Evolutionary conservation across 2,888 invertebrate species (phyloP), one percentile per base, ranked within the genome.

Genomic region (Papilio elwesi): DNA sequence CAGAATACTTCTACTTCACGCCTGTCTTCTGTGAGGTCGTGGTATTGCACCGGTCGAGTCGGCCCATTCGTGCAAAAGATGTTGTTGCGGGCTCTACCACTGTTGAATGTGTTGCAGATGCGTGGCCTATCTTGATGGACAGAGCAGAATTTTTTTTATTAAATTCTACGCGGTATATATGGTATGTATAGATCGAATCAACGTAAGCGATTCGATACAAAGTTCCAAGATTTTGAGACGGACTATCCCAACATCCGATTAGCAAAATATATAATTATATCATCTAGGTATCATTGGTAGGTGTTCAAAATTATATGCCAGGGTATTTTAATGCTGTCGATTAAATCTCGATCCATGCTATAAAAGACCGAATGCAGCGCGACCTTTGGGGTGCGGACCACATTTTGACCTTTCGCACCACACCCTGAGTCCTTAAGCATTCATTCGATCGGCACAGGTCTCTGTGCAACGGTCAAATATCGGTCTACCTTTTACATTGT

Each of bases 391-490:
- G 59, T 59, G 16, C 16, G 70, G 59, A 73, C 73, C 38, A 73
- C 48, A 70, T 67, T 73, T 59, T 70, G 70, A 73, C 73, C 70
- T 73, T 73, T 73, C n/a, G 48, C 26, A 73, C 73, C 73, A 70
- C 73, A 73, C 73, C 73, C 62, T 52, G 1, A 64, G 48, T 48
- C 15, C 36, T 63, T 68, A 55, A 63, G 63, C 64, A 65, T 68
- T 73, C 55, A 55, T 68, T 71, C 43, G 62, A 67, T 57, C 38
- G 49, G 10, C 43, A 64, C 43, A 68, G 43, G 62, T 68, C 57
- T 67, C 68, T 49, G 48, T 53, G 68, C 57, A 38, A 64, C 64
- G 64, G 64, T 64, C 57, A 48, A 62, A 62, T 15, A 53, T 63
- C 38, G 53, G 38, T 52, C 52, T 43, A 48, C 49, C 48, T 64